A percentile compares a stretch with the other conserved stretches of the same genome.
Evolutionary conservation across 2,797 vertebrate species (phyloP).

Genomic region (Lepus townsendii): DNA sequence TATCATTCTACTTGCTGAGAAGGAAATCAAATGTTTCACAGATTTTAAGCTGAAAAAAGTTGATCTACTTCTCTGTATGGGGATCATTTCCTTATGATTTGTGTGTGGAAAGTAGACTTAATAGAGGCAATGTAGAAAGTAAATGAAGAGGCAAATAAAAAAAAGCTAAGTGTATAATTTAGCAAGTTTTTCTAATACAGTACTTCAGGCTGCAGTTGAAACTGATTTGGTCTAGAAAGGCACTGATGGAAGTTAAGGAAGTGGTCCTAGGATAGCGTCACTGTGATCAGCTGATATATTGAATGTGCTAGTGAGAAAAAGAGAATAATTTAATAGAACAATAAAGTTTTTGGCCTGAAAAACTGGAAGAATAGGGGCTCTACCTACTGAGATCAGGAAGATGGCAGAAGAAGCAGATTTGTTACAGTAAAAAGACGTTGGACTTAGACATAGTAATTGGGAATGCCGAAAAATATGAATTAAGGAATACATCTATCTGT

Average conservation of each 20-base stretch:
- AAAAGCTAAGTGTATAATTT: neutral
- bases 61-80: neutral
- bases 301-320: neutral
- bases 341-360: neutral
- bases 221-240: neutral
- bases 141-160: neutral
- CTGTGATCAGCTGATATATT: neutral
- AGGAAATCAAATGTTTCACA: neutral
- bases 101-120: neutral
- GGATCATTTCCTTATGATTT: conserved; percentile 17
- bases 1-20: neutral
- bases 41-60: neutral
- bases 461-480: neutral
- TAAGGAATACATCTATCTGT: neutral
- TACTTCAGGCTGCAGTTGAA: neutral
- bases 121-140: neutral
- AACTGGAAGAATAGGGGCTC: neutral
- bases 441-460: neutral
- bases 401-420: neutral
- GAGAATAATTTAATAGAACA: neutral
- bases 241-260: neutral
- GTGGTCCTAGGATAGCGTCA: neutral
- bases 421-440: neutral
- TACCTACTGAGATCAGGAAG: neutral
- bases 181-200: neutral